Base-by-base conservation (phyloP, 1,140 invertebrate genomes). In the Drosophila kanapiae region DNA sequence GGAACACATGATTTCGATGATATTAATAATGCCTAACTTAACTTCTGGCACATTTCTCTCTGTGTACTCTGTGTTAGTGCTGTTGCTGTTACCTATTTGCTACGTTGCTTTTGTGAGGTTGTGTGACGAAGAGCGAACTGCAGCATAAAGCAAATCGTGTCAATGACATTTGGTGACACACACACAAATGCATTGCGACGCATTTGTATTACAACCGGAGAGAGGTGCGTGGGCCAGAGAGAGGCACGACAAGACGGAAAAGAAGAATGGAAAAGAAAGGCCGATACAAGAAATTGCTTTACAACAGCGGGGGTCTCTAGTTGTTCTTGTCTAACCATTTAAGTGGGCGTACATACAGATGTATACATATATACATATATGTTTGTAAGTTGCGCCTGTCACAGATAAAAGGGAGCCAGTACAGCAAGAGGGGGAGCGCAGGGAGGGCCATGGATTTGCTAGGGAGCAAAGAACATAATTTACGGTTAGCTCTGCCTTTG, bases 161-260 rank as follows among this genome's bases (percentile, higher is more conserved):
- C 84, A 87, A 87, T 87, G 84, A 87, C 84, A 87, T 87, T 87
- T 88, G 77, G 84, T 83, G 84, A 87, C 84, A 87, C 76, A 83
- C 80, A 70, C 67, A 70, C 67, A 38, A 67, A 13, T 40, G 48
- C 33, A 49, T 11, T 4, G 38, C 16, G 27, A n/a, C 31, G 71
- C 75, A 65, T 40, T 10, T 9, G 11, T 37, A n/a, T 54, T 8
- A 35, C 23, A 37, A 13, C 16, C 38, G 37, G 10, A 43, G 10
- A 13, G 13, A 53, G 51, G 67, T 67, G 57, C 58, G 53, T 57
- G 53, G 59, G 65, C 18, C 33, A 53, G 42, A 59, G n/a, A 45
- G 71, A 54, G 53, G 45, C 27, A 47, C 59, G 72, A 47, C 51
- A 60, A 59, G 54, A 40, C 10, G 53, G 13, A n/a, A 40, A 31